Percentiles rank a stretch among this genome's conserved stretches.
These are phyloP conservation scores for Malurus alboscapulatus DNA, from an alignment of 2,113 vertebrate genomes.

Conservation along the genomic window DNA sequence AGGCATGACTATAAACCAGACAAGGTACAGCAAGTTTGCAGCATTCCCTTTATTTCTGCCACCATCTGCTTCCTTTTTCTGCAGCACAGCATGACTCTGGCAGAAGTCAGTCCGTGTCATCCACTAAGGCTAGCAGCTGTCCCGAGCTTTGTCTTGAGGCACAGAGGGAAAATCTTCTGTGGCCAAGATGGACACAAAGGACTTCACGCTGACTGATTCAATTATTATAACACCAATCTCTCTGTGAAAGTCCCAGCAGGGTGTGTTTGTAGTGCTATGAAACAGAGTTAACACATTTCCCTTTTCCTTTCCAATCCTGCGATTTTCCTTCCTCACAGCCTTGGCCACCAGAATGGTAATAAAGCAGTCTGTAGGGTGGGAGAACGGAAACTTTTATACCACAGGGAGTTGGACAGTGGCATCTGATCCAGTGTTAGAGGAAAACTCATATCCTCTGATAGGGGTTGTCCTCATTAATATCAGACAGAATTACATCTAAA, in stretches of 20 bases:
- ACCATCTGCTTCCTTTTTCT: not conserved
- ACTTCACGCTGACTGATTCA: constrained; percentile 3
- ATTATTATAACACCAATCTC: not conserved
- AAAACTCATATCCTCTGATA: not conserved
- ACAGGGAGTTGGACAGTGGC: not conserved
- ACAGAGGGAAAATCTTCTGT: not conserved
- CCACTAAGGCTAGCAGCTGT: not conserved
- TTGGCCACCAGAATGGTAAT: not conserved
- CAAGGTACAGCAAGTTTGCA: not conserved
- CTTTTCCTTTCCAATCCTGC: not conserved
- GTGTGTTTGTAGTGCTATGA: not conserved
- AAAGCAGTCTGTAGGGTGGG: not conserved
- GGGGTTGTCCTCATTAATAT: not conserved
- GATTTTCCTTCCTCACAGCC: not conserved
- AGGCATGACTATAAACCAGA: not conserved
- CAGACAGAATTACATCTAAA: not conserved
- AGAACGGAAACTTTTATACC: not conserved
- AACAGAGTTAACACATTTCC: not conserved
- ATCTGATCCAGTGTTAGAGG: not conserved
- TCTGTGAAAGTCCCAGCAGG: not conserved
- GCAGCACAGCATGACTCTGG: not conserved
- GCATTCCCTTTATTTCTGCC: not conserved
- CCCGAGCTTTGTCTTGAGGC: not conserved
- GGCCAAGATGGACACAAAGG: not conserved
- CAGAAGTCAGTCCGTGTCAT: not conserved